Percentiles rank a stretch among this genome's conserved stretches.
phyloP scores from a whole-genome alignment of 2,888 invertebrate genomes.

The Amphiduros pacificus region DNA sequence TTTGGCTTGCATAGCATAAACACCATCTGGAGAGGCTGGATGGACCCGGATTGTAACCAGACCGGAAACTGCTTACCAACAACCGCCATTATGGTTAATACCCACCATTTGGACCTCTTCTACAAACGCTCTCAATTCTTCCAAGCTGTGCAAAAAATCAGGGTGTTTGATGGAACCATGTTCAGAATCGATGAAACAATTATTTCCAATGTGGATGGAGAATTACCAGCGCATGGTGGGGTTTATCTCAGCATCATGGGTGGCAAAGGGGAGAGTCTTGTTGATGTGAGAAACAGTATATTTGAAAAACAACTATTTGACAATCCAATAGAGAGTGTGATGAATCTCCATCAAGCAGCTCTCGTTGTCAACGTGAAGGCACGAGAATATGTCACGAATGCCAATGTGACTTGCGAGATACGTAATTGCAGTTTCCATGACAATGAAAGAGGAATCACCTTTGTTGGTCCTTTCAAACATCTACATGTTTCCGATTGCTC shows the following conservation, averaged over 20 bases:
- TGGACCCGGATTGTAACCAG: conserved; percentile 14
- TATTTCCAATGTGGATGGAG: conserved; percentile 6
- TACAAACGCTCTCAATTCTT: conserved; percentile 10
- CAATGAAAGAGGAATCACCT: conserved; percentile 26
- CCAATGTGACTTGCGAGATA: conserved; percentile 15
- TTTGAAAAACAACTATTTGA: conserved; percentile 25
- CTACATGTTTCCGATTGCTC: conserved; percentile 8
- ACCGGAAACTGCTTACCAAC: conserved; percentile 10
- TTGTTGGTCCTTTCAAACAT: conserved; percentile 20
- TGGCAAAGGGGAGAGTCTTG: conserved; percentile 4
- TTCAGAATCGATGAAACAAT: conserved; percentile 5
- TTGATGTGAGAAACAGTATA: conserved; percentile 21
- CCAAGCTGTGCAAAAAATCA: conserved; percentile 11
- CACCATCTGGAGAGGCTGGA: conserved; percentile 8
- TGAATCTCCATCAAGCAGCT: conserved; percentile 30
- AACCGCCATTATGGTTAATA: conserved; percentile 1
- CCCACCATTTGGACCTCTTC: not conserved
- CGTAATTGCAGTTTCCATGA: conserved; percentile 15
- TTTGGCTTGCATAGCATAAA: not conserved
- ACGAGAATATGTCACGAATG: not conserved
- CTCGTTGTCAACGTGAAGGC: conserved; percentile 6
- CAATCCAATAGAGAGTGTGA: conserved; percentile 27
- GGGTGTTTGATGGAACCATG: not conserved
- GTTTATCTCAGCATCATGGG: conserved; percentile 23
- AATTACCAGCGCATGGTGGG: conserved; percentile 21